Evolutionary conservation across 1,140 invertebrate genomes (phyloP).

Genomic region (Neodiprion fabricii): DNA sequence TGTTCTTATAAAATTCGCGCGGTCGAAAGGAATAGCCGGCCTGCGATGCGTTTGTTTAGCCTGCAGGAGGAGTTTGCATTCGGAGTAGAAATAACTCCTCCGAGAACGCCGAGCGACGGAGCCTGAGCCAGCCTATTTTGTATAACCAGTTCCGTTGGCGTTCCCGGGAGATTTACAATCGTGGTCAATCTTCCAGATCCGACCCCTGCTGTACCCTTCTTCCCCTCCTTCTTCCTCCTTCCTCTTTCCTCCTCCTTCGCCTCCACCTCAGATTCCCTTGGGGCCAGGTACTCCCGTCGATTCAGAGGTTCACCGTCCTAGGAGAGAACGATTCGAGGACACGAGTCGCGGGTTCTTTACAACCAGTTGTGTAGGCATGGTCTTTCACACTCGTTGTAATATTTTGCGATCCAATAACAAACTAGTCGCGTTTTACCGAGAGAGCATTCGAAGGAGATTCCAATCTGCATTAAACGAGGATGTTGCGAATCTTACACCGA

Average conservation of each 20-base stretch:
- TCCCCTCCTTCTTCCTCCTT: background rate
- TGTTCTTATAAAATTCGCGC: too few species aligned
- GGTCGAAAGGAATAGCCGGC: too few species aligned
- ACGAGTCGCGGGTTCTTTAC: constrained; percentile 13
- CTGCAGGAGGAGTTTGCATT: constrained; percentile 42
- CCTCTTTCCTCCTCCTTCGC: constrained; percentile 10
- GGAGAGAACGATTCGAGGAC: background rate
- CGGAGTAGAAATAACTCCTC: constrained; percentile 44
- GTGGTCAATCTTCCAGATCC: constrained; percentile 30
- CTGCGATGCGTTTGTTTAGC: background rate
- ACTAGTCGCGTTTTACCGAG: too few species aligned
- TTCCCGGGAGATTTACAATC: constrained; percentile 51
- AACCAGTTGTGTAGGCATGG: background rate
- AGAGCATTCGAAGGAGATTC: too few species aligned
- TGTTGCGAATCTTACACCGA: too few species aligned
- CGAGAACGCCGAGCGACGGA: constrained; percentile 26
- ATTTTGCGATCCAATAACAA: too few species aligned
- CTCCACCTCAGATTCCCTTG: background rate
- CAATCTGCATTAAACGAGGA: too few species aligned
- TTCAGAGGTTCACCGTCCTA: constrained; percentile 30
- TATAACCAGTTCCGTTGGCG: constrained; percentile 54
- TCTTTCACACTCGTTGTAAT: too few species aligned
- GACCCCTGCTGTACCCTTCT: constrained; percentile 8
- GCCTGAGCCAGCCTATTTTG: constrained; percentile 47
- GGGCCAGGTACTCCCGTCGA: constrained; percentile 18